A percentile compares a stretch with the other conserved stretches of the same genome.
Conservation (phyloP, 2,797 vertebrate genomes). For the Manis crassicaudata region DNA sequence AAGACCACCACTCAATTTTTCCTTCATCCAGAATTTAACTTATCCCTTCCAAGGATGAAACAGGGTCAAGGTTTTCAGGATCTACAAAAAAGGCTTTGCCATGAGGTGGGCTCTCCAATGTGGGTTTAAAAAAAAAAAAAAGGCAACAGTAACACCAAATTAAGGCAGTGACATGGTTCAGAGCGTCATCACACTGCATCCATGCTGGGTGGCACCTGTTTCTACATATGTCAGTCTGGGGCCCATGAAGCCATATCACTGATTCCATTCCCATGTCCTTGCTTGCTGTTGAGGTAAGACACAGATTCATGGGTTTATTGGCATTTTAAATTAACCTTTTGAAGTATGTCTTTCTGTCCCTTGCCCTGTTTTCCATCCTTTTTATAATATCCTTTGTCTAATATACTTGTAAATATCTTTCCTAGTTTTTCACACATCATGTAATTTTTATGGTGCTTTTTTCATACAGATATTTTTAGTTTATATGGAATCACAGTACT, state of each 20-base stretch:
- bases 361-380: neutral
- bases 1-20: neutral
- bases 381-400: neutral
- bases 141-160: neutral
- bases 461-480: neutral
- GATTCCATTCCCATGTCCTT: neutral
- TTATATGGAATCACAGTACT: neutral
- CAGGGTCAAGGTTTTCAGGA: neutral
- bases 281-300: neutral
- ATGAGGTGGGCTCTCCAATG: neutral
- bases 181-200: neutral
- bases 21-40: neutral
- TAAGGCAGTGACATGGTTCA: neutral
- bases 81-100: neutral
- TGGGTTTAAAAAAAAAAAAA: neutral
- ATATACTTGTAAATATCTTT: neutral
- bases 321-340: slow-evolving; percentile 23
- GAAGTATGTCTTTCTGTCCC: neutral
- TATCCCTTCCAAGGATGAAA: neutral
- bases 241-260: neutral
- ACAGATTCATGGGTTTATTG: neutral
- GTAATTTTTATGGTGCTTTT: neutral
- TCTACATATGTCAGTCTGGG: neutral
- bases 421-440: neutral
- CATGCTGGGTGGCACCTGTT: neutral